Base-by-base conservation (phyloP, 2,113 vertebrate genomes). In the Arizona elegans region DNA sequence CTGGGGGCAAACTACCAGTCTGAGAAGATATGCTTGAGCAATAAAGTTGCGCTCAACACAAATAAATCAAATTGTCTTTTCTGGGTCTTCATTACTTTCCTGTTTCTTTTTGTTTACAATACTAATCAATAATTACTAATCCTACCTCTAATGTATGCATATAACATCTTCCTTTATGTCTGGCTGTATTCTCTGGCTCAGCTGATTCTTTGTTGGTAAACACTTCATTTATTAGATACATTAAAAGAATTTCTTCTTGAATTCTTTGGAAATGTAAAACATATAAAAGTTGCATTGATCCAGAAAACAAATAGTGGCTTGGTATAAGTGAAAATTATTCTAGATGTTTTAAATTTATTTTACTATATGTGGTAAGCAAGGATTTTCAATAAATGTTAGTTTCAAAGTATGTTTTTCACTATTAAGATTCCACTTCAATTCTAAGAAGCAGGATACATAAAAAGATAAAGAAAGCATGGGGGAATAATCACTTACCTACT, bases 401-500 rank as follows among this genome's bases (percentile, higher is more conserved):
- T 81, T 43, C 75, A 81, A 81, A 43, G 47, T 58, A 59, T 47
- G 15, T 50, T 91, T 70, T 90, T 56, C 33, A 91, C 43, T 58
- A 15, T 58, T 21, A 91, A 47, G 56, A 17, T 26, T 89, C 5
- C 54, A 58, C 33, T n/a, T 38, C 47, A 56, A n/a, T 17, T 47
- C 26, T 47, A 53, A 29, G 53, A 23, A 53, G 88, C 53, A 12
- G 19, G 13, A 81, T 38, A 43, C 19, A 55, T 33, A 91, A 94
- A 95, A 91, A 56, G 15, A 90, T 24, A 86, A 81, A 55, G 7
- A 62, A 94, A 65, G n/a, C 29, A 50, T 89, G 59, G 86, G 26
- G 75, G 87, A 91, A 33, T 8, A 56, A 53, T 11, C 75, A 58
- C 97, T 97, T 96, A 97, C 97, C 97, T 95, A 96, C 92, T 92